phyloP scores from a whole-genome alignment of 1,140 invertebrate genomes.

The Diploscapter pachys region DNA sequence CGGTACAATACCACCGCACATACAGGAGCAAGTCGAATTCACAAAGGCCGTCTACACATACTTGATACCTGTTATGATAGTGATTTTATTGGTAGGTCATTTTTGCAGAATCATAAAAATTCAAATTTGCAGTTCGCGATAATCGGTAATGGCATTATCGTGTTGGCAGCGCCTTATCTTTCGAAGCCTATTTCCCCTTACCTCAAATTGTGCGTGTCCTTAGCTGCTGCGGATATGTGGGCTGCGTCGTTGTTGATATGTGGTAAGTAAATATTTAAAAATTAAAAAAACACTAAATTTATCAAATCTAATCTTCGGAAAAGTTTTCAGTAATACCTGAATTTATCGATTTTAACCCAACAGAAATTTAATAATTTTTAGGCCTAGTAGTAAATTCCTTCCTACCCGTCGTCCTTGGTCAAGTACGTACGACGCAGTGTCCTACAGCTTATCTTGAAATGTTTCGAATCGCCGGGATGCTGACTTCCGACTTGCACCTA shows the following conservation, averaged over 20 bases:
- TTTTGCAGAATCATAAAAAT: too few species aligned
- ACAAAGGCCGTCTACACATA: too few species aligned
- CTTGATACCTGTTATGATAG: too few species aligned
- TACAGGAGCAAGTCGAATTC: too few species aligned
- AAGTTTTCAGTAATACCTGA: not conserved
- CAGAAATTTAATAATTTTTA: slow-evolving; percentile 24
- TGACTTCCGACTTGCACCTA: slow-evolving; percentile 50
- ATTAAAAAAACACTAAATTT: not conserved
- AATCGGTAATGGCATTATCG: slow-evolving; percentile 44
- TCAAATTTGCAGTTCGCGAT: slow-evolving; percentile 40
- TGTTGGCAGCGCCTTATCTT: slow-evolving; percentile 39
- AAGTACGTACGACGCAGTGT: slow-evolving; percentile 16
- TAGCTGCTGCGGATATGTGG: slow-evolving; percentile 48
- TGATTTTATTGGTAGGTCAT: too few species aligned
- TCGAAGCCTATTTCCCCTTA: slow-evolving; percentile 42
- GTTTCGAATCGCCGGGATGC: slow-evolving; percentile 50
- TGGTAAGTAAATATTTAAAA: not conserved
- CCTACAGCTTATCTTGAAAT: slow-evolving; percentile 28
- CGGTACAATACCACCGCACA: too few species aligned
- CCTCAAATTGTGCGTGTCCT: slow-evolving; percentile 43
- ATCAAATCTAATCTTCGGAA: not conserved
- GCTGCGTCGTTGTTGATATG: slow-evolving; percentile 42
- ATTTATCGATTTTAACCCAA: not conserved
- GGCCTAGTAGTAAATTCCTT: slow-evolving; percentile 49
- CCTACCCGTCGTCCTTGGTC: slow-evolving; percentile 44